Evolutionary conservation across 2,113 vertebrate genomes (phyloP).

Genomic region (Isurus oxyrinchus): DNA sequence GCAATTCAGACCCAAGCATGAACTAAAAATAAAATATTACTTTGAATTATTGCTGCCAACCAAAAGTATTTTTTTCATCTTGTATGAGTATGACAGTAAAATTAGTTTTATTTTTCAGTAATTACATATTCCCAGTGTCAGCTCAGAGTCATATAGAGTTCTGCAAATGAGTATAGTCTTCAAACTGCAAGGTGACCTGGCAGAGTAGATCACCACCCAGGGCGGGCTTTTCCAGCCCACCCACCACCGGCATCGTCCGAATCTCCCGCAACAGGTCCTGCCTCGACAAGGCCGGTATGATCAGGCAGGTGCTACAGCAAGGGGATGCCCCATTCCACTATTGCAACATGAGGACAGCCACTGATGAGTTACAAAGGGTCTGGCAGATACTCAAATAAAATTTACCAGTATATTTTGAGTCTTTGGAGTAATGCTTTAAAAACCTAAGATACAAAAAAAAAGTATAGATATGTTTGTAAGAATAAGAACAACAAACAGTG

Average conservation of each 20-base stretch:
- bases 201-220: not conserved
- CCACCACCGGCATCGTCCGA: too few relatives aligned
- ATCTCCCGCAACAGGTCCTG: too few relatives aligned
- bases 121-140: not conserved
- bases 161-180: not conserved
- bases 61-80: not conserved
- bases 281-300: too few relatives aligned
- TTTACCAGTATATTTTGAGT: not conserved
- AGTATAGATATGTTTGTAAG: not conserved
- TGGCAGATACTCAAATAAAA: not conserved
- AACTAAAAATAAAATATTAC: conserved; percentile 2
- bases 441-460: not conserved
- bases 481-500: not conserved
- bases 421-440: not conserved
- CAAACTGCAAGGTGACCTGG: not conserved
- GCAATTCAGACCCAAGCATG: not conserved
- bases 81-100: not conserved
- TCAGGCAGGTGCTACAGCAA: not conserved
- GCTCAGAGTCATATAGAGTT: not conserved
- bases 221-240: too few relatives aligned
- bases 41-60: not conserved
- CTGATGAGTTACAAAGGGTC: not conserved
- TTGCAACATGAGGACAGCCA: not conserved
- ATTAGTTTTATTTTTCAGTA: not conserved
- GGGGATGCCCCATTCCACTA: not conserved